These are phyloP conservation scores for mouse (Mus musculus) DNA, from an alignment of 2,113 vertebrate species.

Conservation along the genomic window DNA sequence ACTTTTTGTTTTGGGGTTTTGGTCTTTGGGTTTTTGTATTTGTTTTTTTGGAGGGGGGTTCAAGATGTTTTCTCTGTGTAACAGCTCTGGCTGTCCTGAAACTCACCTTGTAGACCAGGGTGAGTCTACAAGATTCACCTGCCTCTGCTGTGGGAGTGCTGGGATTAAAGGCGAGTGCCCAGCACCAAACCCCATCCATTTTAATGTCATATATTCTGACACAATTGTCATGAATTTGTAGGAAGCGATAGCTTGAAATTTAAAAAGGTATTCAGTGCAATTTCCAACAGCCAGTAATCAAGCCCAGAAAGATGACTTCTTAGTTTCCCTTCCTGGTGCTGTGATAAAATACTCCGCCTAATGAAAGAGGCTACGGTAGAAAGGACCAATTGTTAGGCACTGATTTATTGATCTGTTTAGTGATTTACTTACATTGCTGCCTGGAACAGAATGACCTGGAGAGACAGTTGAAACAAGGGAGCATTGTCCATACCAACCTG, in stretches of 20 bases:
- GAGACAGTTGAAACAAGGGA: neutral
- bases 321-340: neutral
- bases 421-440: neutral
- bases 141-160: neutral
- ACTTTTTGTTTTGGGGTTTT: too few relatives aligned
- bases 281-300: constrained; percentile 8
- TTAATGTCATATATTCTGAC: constrained; percentile 7
- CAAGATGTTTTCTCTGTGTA: neutral
- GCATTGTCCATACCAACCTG: neutral
- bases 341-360: neutral
- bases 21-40: too few relatives aligned
- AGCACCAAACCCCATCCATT: neutral
- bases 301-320: neutral
- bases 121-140: too few relatives aligned
- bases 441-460: neutral
- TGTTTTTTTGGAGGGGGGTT: too few relatives aligned
- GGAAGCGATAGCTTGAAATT: constrained; percentile 18
- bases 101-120: neutral
- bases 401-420: neutral
- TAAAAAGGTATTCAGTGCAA: neutral
- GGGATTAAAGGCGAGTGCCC: neutral
- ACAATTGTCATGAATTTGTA: neutral
- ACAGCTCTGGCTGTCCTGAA: neutral
- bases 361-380: neutral
- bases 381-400: neutral